Evolutionary conservation across 1,140 invertebrate species (phyloP).

Genomic region (Oncopodura yosiiana): DNA sequence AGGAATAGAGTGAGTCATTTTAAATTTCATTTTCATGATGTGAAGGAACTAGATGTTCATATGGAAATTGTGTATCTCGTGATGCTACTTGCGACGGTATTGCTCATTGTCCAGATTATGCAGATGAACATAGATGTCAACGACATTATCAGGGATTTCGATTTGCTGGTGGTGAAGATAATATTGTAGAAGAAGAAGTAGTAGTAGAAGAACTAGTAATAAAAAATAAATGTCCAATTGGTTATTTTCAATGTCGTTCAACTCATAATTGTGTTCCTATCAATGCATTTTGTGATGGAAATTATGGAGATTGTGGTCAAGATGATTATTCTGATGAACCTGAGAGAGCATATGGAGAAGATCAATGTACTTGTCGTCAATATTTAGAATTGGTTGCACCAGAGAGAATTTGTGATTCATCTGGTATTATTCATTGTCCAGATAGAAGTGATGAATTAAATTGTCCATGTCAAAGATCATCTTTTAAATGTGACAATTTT

Average conservation of each 20-base stretch:
- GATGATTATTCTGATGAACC: constrained; percentile 18
- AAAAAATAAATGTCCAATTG: neutral
- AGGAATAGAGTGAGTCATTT: too few species aligned
- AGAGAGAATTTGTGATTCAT: constrained; percentile 3
- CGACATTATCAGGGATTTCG: constrained; percentile 3
- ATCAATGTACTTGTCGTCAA: constrained; percentile 6
- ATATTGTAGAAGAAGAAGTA: neutral
- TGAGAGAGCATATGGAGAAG: neutral
- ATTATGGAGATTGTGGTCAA: constrained; percentile 8
- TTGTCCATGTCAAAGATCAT: neutral
- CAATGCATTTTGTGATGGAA: constrained; percentile 12
- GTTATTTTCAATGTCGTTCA: constrained; percentile 8
- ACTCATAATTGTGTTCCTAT: constrained; percentile 17
- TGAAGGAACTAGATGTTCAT: constrained; percentile 4
- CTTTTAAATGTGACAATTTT: neutral
- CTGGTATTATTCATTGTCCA: constrained; percentile 6
- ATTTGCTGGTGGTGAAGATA: neutral
- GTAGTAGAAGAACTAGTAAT: neutral
- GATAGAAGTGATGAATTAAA: constrained; percentile 3
- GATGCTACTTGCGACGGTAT: neutral
- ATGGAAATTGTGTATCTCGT: constrained; percentile 12
- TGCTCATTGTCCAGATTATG: constrained; percentile 2
- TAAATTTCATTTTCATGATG: too few species aligned
- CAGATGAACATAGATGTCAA: constrained; percentile 14
- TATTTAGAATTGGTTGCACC: constrained; percentile 10